phyloP scores from a whole-genome alignment of 2,113 vertebrate genomes.

The Percopsis transmontana region DNA sequence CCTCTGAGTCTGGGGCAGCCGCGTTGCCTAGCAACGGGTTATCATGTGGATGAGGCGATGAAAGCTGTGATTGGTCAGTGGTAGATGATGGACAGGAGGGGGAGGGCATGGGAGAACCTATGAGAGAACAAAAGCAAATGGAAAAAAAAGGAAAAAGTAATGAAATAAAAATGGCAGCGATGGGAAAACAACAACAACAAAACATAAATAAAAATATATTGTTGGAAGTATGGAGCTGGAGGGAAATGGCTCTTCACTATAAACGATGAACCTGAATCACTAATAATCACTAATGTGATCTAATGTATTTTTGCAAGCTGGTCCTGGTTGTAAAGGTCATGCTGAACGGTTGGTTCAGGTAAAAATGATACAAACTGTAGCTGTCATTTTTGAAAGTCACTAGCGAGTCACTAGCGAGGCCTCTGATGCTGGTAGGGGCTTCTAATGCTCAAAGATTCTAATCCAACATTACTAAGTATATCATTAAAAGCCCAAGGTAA shows the following conservation, averaged over 20 bases:
- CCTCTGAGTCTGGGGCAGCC: slow-evolving; percentile 53
- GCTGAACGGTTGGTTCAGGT: not conserved
- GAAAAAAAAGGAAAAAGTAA: slow-evolving; percentile 16
- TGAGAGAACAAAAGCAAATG: slow-evolving; percentile 47
- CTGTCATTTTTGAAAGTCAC: too few species aligned
- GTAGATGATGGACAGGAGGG: slow-evolving; percentile 69
- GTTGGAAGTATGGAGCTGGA: not conserved
- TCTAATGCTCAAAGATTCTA: too few species aligned
- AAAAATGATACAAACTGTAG: not conserved
- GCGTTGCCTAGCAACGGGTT: slow-evolving; percentile 55
- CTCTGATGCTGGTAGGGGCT: too few species aligned
- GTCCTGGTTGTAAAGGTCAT: too few species aligned
- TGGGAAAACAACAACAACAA: slow-evolving; percentile 13
- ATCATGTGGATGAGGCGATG: slow-evolving; percentile 57
- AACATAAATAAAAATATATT: slow-evolving; percentile 13
- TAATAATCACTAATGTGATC: too few species aligned
- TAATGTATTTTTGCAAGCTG: too few species aligned
- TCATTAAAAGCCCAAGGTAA: too few species aligned
- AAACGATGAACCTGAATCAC: too few species aligned
- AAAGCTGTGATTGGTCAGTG: slow-evolving; percentile 71
- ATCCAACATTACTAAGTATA: too few species aligned
- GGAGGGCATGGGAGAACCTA: slow-evolving; percentile 74
- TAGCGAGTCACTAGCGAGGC: too few species aligned
- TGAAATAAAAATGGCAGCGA: slow-evolving; percentile 10
- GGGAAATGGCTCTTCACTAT: not conserved